phyloP scores from a whole-genome alignment of 1,140 invertebrate genomes.

The Adelges cooleyi region DNA sequence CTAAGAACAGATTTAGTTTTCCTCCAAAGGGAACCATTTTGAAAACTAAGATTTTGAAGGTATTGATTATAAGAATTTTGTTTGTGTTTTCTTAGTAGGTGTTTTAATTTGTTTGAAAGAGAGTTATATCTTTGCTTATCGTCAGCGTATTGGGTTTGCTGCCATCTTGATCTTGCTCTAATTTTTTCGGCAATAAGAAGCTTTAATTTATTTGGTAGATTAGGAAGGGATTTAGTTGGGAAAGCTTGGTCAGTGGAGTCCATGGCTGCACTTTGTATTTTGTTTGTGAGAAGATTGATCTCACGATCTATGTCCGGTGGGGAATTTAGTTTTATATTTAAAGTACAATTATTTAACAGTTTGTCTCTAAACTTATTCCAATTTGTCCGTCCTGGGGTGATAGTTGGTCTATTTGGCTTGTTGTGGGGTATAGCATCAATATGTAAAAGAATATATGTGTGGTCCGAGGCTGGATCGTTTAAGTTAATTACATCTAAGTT shows the following conservation, averaged over 20 bases:
- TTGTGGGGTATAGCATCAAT: not conserved
- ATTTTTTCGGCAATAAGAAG: not conserved
- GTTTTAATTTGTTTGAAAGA: not conserved
- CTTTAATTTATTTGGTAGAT: not conserved
- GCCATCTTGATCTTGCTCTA: not conserved
- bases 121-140: not conserved
- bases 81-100: not conserved
- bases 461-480: slow-evolving; percentile 28
- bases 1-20: not conserved
- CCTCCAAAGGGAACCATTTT: not conserved
- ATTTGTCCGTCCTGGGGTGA: not conserved
- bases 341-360: not conserved
- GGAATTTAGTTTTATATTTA: not conserved
- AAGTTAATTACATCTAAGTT: not conserved
- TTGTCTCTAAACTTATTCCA: not conserved
- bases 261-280: not conserved
- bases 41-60: not conserved
- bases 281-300: not conserved
- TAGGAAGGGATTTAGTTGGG: not conserved
- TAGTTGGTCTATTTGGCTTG: not conserved
- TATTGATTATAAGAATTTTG: not conserved
- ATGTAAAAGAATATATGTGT: slow-evolving; percentile 1
- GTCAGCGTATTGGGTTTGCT: not conserved
- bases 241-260: not conserved
- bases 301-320: not conserved